Conservation (phyloP, 2,797 vertebrate genomes). For the Helicolenus hilgendorfi region DNA sequence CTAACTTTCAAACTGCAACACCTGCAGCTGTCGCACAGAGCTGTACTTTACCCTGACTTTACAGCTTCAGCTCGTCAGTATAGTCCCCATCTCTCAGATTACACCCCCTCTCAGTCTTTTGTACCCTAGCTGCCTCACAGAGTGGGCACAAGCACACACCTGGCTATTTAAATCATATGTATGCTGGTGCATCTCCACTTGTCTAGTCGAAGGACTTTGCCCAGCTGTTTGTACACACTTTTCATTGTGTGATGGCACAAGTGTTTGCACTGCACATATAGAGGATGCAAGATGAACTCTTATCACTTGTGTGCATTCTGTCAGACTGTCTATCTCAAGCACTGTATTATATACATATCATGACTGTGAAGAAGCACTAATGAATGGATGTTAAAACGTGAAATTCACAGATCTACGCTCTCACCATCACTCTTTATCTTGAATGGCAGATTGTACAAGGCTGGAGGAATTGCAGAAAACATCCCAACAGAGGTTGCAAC, state of each 20-base stretch:
- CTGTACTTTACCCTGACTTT: conserved; percentile 46
- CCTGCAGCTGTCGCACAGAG: conserved; percentile 58
- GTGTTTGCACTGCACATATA: conserved; percentile 53
- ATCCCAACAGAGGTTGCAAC: conserved; percentile 27
- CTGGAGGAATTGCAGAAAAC: not conserved
- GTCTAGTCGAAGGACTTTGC: not conserved
- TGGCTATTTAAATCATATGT: conserved; percentile 53
- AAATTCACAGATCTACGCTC: not conserved
- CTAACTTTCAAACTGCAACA: conserved; percentile 46
- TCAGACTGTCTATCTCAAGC: not conserved
- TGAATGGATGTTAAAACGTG: not conserved
- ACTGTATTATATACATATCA: not conserved
- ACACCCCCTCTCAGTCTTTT: conserved; percentile 26
- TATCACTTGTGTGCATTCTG: not conserved
- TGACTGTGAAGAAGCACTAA: not conserved
- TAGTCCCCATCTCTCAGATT: conserved; percentile 4
- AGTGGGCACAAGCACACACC: conserved; percentile 47
- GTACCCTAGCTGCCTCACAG: not conserved
- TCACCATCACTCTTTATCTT: not conserved
- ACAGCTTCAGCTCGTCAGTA: conserved; percentile 25
- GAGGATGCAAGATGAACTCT: conserved; percentile 50
- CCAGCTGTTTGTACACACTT: conserved; percentile 16
- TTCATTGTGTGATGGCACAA: conserved; percentile 5
- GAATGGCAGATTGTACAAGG: not conserved
- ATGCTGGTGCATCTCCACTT: not conserved